Conservation (phyloP, 92 coral and sea anemone genomes). For the Pocillopora grandis region DNA sequence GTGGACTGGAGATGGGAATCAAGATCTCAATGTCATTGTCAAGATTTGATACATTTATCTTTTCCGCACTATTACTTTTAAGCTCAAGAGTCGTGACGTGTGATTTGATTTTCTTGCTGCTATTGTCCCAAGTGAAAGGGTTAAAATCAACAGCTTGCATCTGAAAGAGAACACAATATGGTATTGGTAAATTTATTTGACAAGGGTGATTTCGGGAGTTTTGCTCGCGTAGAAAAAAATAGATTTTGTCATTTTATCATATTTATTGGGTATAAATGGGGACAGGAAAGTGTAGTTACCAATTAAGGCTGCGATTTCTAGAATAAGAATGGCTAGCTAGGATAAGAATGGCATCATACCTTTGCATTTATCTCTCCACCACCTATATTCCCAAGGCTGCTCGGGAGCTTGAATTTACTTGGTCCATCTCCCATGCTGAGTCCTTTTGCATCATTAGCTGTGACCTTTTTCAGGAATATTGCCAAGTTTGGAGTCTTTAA, state of each 20-base stretch:
- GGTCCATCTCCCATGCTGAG: background rate
- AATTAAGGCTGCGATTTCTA: too few relatives aligned
- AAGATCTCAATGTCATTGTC: constrained; percentile 3
- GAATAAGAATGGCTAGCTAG: background rate
- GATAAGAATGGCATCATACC: background rate
- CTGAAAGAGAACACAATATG: background rate
- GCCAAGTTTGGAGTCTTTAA: background rate
- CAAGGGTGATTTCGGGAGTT: background rate
- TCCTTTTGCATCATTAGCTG: background rate
- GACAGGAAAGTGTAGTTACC: too few relatives aligned
- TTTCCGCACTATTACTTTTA: background rate
- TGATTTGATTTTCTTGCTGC: background rate
- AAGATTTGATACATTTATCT: background rate
- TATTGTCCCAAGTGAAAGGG: constrained; percentile 15
- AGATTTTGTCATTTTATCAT: too few relatives aligned
- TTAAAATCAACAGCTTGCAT: background rate
- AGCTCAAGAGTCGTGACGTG: background rate
- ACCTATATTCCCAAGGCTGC: background rate
- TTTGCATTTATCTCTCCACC: background rate
- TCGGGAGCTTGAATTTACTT: background rate
- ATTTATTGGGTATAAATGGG: too few relatives aligned
- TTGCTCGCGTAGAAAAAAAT: background rate
- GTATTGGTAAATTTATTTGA: too few relatives aligned
- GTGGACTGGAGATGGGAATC: background rate
- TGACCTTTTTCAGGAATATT: background rate